These are phyloP conservation scores for Aix galericulata DNA, from an alignment of 2,113 vertebrate species.

Conservation along the genomic window DNA sequence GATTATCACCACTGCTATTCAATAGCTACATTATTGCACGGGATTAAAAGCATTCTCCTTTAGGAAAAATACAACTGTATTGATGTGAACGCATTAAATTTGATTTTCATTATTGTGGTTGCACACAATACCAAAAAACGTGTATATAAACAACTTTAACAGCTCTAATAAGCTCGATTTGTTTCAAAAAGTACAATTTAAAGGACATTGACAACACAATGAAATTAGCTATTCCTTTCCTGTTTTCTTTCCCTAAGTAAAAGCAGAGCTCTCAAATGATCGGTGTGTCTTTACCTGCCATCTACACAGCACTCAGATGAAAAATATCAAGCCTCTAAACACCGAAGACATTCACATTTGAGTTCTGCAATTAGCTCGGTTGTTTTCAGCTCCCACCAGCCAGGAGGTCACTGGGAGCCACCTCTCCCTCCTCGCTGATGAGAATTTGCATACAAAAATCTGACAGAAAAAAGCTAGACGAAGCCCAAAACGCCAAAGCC, in stretches of 20 bases:
- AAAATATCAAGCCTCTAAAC: background rate
- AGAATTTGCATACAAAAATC: background rate
- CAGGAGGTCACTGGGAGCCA: background rate
- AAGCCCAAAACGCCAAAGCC: background rate
- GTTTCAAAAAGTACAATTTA: background rate
- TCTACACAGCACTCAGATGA: background rate
- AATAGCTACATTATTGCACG: background rate
- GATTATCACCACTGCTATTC: background rate
- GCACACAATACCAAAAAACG: background rate
- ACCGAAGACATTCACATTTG: background rate
- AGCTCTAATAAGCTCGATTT: background rate
- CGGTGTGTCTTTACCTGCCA: background rate
- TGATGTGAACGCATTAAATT: background rate
- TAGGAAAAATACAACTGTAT: background rate
- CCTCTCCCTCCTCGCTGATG: background rate
- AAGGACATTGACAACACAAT: background rate
- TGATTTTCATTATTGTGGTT: background rate
- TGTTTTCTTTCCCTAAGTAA: background rate
- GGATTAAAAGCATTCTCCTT: conserved; percentile 19
- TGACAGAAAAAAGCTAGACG: background rate
- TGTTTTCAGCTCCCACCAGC: background rate
- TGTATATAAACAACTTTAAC: background rate
- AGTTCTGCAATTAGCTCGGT: background rate
- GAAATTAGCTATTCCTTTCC: background rate
- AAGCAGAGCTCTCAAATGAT: background rate